These are phyloP conservation scores for Galeopsomyia nigrocyanea DNA, from an alignment of 2,888 invertebrate genomes.

Conservation along the genomic window DNA sequence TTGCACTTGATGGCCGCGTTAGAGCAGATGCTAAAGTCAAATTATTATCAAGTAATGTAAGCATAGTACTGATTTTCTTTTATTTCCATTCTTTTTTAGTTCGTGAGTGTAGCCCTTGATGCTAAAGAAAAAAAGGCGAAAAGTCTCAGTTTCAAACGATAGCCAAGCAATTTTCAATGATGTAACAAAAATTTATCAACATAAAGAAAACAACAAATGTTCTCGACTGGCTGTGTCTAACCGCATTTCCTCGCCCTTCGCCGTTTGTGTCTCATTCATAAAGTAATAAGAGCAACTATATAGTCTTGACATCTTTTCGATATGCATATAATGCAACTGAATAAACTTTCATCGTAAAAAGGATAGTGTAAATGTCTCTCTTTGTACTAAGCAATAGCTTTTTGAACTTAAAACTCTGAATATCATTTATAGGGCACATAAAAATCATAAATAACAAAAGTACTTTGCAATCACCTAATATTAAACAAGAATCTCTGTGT, in stretches of 20 bases:
- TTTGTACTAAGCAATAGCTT: constrained; percentile 66
- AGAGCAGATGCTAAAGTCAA: constrained; percentile 33
- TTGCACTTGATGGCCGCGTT: constrained; percentile 22
- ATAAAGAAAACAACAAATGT: constrained; percentile 28
- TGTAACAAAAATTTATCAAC: constrained; percentile 27
- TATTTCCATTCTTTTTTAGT: constrained; percentile 41
- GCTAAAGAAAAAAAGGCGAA: constrained; percentile 16
- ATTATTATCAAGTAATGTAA: constrained; percentile 29
- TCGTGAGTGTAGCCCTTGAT: constrained; percentile 17
- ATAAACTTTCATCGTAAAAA: constrained; percentile 56
- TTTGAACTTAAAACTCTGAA: constrained; percentile 61
- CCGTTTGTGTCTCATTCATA: constrained; percentile 59
- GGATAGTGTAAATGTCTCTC: constrained; percentile 63
- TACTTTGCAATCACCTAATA: constrained; percentile 64
- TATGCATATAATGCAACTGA: constrained; percentile 59
- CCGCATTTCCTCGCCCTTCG: constrained; percentile 50
- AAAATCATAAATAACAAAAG: constrained; percentile 32
- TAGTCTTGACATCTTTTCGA: constrained; percentile 63
- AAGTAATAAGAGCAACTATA: constrained; percentile 58
- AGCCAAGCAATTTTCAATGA: constrained; percentile 30
- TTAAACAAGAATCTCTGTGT: constrained; percentile 63
- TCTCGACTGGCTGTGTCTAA: constrained; percentile 48
- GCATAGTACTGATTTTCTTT: constrained; percentile 34
- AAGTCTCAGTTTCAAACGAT: constrained; percentile 28
- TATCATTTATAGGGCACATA: constrained; percentile 53